These are phyloP conservation scores for Bucorvus abyssinicus DNA, from an alignment of 2,797 vertebrate species.

Conservation along the genomic window DNA sequence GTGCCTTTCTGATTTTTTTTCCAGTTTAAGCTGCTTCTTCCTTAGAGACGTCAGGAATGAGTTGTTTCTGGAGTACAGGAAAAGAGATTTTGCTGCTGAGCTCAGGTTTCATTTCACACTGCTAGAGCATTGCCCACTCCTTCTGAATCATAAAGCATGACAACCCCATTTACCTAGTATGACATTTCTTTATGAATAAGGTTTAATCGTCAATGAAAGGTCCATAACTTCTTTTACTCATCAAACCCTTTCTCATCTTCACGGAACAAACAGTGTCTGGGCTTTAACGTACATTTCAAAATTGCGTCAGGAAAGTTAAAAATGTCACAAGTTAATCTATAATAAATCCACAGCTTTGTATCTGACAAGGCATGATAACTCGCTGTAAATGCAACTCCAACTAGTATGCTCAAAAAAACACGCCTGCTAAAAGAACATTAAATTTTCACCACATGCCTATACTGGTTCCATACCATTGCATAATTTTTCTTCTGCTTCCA, in stretches of 20 bases:
- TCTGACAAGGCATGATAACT: constrained; percentile 39
- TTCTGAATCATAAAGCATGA: constrained; percentile 39
- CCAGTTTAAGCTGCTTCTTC: background rate
- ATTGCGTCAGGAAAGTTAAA: constrained; percentile 41
- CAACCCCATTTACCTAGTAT: background rate
- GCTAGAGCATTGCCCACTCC: constrained; percentile 7
- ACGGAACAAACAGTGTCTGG: background rate
- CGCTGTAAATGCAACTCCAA: constrained; percentile 14
- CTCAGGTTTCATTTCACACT: constrained; percentile 22
- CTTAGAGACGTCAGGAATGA: background rate
- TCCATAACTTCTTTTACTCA: constrained; percentile 34
- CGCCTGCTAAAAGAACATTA: constrained; percentile 35
- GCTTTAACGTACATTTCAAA: constrained; percentile 16
- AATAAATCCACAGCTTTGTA: constrained; percentile 41
- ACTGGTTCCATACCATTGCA: background rate
- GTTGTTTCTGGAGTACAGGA: background rate
- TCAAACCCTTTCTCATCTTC: constrained; percentile 16
- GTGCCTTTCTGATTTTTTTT: background rate
- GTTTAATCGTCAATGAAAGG: constrained; percentile 12
- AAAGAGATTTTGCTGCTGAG: background rate
- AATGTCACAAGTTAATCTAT: constrained; percentile 32
- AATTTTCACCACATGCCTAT: constrained; percentile 22
- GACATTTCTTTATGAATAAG: background rate
- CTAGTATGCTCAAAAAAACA: constrained; percentile 4
- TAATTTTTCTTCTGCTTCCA: background rate